Base-by-base conservation (phyloP, 1,140 invertebrate genomes). In the Theocolax elegans region DNA sequence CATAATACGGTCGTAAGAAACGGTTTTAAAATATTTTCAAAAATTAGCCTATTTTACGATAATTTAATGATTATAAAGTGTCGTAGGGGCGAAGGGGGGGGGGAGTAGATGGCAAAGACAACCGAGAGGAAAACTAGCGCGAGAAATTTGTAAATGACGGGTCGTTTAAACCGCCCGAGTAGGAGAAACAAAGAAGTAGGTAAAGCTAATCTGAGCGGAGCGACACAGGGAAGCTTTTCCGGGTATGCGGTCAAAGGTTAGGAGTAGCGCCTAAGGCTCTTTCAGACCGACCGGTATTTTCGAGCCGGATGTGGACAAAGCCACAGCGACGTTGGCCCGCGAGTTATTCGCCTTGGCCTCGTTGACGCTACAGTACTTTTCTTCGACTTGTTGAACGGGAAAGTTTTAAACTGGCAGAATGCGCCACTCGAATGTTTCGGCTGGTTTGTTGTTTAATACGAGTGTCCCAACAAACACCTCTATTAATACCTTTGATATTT, bases 371-470 rank as follows among this genome's bases (percentile, higher is more conserved):
- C 35, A 27, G 31, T 35, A 25, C 13, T 21, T 54, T 65, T 65
- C 40, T 48, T 58, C 27, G 40, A 46, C 40, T 48, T 48, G 65
- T 31, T 46, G 6, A 29, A 23, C 12, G 17, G 25, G 3, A 25
- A 66, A 56, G 23, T 67, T 67, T 67, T 67, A 48, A 48, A 67
- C 21, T 42, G 13, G 25, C 29, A n/a, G n/a, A n/a, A n/a, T n/a
- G n/a, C n/a, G n/a, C n/a, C n/a, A n/a, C n/a, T n/a, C n/a, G n/a
- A n/a, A n/a, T n/a, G n/a, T n/a, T n/a, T n/a, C n/a, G n/a, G n/a
- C n/a, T n/a, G n/a, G n/a, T n/a, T n/a, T n/a, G n/a, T n/a, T n/a
- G n/a, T n/a, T n/a, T n/a, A n/a, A n/a, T n/a, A n/a, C n/a, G n/a
- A n/a, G n/a, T n/a, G n/a, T n/a, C n/a, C n/a, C n/a, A n/a, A n/a